These are phyloP conservation scores for Enteromius fasciolatus DNA, from an alignment of 2,797 vertebrate genomes.

Conservation along the genomic window DNA sequence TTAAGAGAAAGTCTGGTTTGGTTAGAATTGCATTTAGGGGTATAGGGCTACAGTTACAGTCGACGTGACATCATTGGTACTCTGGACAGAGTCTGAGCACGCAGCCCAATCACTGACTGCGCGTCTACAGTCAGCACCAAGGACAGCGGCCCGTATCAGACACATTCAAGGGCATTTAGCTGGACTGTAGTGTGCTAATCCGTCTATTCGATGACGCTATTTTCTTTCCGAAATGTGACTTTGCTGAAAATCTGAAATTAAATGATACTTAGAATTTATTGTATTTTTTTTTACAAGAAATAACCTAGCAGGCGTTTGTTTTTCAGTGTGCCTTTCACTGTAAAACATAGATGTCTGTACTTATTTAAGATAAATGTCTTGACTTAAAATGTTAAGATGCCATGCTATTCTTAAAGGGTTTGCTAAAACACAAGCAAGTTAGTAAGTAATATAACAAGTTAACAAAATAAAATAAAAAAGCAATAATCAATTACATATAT, in stretches of 20 bases:
- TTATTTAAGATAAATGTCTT: neutral
- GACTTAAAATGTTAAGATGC: neutral
- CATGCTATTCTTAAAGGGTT: neutral
- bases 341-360: neutral
- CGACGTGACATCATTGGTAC: constrained; percentile 3
- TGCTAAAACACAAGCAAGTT: neutral
- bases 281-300: neutral
- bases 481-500: neutral
- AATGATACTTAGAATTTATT: neutral
- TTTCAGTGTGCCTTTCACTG: no score
- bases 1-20: neutral
- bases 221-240: neutral
- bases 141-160: constrained; percentile 20
- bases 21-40: neutral
- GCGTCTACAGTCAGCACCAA: constrained; percentile 46
- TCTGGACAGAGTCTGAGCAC: constrained; percentile 5
- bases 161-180: constrained; percentile 21
- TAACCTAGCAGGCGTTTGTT: neutral
- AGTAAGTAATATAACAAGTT: neutral
- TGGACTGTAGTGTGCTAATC: neutral
- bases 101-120: constrained; percentile 19
- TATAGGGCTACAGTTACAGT: neutral
- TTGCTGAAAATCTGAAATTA: neutral
- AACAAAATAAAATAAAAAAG: neutral
- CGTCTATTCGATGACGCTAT: neutral